Evolutionary conservation across 2,888 invertebrate species (phyloP).

Genomic region (Biston betularia): DNA sequence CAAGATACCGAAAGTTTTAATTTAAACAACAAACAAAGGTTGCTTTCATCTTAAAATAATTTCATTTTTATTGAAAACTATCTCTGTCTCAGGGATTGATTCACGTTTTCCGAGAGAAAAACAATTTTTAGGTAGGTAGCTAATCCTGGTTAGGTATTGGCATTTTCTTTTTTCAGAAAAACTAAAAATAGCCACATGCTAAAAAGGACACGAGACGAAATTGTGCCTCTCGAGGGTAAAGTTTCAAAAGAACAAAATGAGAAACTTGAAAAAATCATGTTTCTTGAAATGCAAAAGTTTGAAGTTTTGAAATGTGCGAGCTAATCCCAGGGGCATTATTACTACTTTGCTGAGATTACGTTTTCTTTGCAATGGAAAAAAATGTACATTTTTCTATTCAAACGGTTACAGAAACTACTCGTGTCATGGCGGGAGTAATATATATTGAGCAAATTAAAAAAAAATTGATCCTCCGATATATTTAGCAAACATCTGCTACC

Average conservation of each 20-base stretch:
- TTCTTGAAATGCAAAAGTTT: constrained; percentile 33
- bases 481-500: no score
- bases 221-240: constrained; percentile 18
- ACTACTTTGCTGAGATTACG: constrained; percentile 37
- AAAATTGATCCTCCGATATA: no score
- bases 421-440: background rate
- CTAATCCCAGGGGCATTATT: constrained; percentile 39
- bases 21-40: no score
- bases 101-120: no score
- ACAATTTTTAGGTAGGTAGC: no score
- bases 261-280: constrained; percentile 28
- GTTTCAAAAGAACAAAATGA: constrained; percentile 25
- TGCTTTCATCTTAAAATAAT: no score
- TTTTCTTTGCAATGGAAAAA: constrained; percentile 6
- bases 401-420: constrained; percentile 30
- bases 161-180: background rate
- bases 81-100: no score
- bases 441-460: no score
- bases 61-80: no score
- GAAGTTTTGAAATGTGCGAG: constrained; percentile 38
- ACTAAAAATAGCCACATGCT: background rate
- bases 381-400: constrained; percentile 1
- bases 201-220: constrained; percentile 1
- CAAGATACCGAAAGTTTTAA: no score
- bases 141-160: background rate